These are phyloP conservation scores for Aspidoscelis tigris DNA, from an alignment of 2,113 vertebrate species.

Conservation along the genomic window DNA sequence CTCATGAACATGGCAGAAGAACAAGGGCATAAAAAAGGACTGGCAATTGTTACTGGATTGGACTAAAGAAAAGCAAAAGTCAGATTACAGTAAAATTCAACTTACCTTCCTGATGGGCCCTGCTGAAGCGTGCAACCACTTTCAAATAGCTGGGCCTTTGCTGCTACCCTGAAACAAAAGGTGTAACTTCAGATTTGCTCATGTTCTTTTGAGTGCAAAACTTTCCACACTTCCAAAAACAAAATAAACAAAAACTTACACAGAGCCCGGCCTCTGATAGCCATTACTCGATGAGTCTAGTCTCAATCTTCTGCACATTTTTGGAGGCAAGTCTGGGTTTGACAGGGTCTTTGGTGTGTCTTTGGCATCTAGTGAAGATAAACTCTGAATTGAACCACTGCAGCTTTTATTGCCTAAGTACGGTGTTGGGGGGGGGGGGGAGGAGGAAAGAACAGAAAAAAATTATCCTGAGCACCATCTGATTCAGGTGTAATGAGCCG, in stretches of 20 bases:
- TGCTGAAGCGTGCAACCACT: conserved; percentile 84
- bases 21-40: too few relatives aligned
- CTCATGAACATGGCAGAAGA: too few relatives aligned
- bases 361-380: conserved; percentile 86
- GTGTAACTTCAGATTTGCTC: conserved; percentile 37
- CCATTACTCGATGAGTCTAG: conserved; percentile 86
- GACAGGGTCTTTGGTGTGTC: conserved; percentile 76
- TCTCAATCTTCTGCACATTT: conserved; percentile 78
- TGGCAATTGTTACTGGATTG: too few relatives aligned
- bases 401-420: conserved; percentile 90
- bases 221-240: neutral
- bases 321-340: conserved; percentile 87
- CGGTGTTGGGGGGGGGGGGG: too few relatives aligned
- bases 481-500: neutral
- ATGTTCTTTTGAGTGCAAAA: neutral
- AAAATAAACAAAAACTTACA: conserved; percentile 80
- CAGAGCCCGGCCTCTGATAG: conserved; percentile 91
- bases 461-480: neutral
- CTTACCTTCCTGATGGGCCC: conserved; percentile 83
- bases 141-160: conserved; percentile 86
- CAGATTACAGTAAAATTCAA: neutral
- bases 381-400: conserved; percentile 90
- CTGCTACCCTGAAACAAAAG: conserved; percentile 83
- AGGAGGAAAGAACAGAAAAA: too few relatives aligned
- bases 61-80: too few relatives aligned